Percentiles rank a stretch among this genome's conserved stretches.
Conservation (phyloP, 2,888 invertebrate genomes). For the Tenthredo notha region DNA sequence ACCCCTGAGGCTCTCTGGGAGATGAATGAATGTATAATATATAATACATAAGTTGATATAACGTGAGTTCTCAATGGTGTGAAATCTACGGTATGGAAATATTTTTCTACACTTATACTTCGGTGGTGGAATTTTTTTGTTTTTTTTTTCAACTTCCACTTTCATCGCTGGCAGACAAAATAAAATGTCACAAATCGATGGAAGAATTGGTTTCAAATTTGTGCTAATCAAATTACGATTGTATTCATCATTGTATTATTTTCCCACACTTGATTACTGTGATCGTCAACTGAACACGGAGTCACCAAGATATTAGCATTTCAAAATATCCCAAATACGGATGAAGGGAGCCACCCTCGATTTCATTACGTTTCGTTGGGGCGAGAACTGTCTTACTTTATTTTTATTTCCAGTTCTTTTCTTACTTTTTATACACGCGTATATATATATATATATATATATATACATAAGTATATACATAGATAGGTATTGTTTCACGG, state of each 20-base stretch:
- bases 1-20: not conserved
- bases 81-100: not conserved
- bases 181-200: not conserved
- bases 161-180: not conserved
- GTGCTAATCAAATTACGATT: not conserved
- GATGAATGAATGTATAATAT: not conserved
- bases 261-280: not conserved
- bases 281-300: conserved; percentile 5
- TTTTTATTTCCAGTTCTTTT: not conserved
- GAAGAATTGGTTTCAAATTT: not conserved
- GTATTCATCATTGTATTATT: not conserved
- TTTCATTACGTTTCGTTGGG: conserved; percentile 18
- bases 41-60: not conserved
- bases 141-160: not conserved
- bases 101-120: not conserved
- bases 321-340: not conserved
- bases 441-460: not conserved
- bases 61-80: not conserved
- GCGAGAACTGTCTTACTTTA: not conserved
- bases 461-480: not conserved
- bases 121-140: not conserved
- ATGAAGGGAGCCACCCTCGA: not conserved
- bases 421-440: not conserved
- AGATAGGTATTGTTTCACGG: not conserved
- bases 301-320: conserved; percentile 15